Evolutionary conservation across 2,888 invertebrate genomes (phyloP), one percentile per base, ranked within the genome.

Genomic region (Mechanitis mazaeus): DNA sequence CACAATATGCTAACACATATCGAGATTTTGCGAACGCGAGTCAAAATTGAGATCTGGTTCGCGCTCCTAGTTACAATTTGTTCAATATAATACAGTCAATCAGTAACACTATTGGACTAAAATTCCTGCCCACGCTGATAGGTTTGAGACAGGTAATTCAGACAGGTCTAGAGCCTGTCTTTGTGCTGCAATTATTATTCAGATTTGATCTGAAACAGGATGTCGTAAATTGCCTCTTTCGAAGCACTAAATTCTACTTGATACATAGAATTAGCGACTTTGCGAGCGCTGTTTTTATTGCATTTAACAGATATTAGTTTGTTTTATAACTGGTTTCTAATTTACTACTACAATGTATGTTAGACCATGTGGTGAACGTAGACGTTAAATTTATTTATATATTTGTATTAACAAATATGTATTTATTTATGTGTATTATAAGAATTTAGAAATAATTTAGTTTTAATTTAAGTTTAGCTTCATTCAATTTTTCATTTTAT

Each of bases 201-300:
- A 78, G 81, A 83, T 83, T 71, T 71, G 67, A 83, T 84, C 79
- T 65, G 63, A 71, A 81, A 77, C 81, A 83, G 84, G 84, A 85
- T 83, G 81, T 81, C 72, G 73, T 75, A 78, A 80, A 83, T 80
- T 79, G 73, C 72, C 71, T 67, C 71, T 71, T 74, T 69, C 61
- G 58, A 63, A 73, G 68, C 69, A 70, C 72, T 66, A 64, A 68
- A 71, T 67, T 69, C 67, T 42, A 62, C 69, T 69, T 67, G 64
- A 65, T 61, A 64, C 68, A 69, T 68, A 38, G 64, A 64, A 72
- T 72, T 73, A 70, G 61, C 38, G 55, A 63, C 72, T 70, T 74
- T 69, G 63, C 61, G 58, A 64, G 59, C 59, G 57, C 54, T 45
- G 71, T 70, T 75, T 71, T 66, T 65, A 63, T 61, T 35, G 61